A percentile compares a stretch with the other conserved stretches of the same genome.
Evolutionary conservation across 2,888 invertebrate genomes (phyloP).

Genomic region (Zygaena filipendulae): DNA sequence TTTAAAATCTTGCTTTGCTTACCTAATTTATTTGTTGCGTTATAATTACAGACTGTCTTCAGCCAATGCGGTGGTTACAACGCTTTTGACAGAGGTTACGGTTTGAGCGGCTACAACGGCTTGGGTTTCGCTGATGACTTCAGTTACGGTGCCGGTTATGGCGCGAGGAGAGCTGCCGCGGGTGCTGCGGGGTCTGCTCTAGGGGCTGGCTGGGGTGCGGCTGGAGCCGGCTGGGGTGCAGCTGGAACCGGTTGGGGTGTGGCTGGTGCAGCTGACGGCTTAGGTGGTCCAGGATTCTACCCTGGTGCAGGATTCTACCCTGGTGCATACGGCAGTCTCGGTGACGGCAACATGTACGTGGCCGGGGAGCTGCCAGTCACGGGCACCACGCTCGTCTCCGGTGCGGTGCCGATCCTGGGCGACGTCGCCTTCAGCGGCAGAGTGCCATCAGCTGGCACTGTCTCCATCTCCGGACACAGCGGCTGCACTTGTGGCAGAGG

Average conservation of each 20-base stretch:
- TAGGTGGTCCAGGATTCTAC: not conserved
- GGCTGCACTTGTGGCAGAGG: slow-evolving; percentile 24
- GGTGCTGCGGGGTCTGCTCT: slow-evolving; percentile 9
- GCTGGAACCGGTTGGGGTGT: no score
- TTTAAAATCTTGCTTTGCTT: no score
- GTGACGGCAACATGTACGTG: slow-evolving; percentile 13
- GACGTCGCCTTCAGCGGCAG: slow-evolving; percentile 29
- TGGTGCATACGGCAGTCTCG: slow-evolving; percentile 14
- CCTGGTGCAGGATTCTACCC: slow-evolving; percentile 1
- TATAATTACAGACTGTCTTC: slow-evolving; percentile 17
- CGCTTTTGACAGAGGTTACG: not conserved
- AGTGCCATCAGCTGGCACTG: slow-evolving; percentile 30
- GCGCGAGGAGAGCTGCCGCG: no score
- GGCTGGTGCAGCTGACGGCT: not conserved
- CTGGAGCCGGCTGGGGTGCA: slow-evolving; percentile 17
- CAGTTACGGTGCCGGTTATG: slow-evolving; percentile 19
- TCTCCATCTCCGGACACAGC: slow-evolving; percentile 30
- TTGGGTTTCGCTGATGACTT: slow-evolving; percentile 16
- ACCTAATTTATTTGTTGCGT: no score
- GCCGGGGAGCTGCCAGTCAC: slow-evolving; percentile 13
- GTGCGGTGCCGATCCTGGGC: slow-evolving; percentile 30
- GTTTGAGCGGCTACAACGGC: not conserved
- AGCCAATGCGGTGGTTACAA: slow-evolving; percentile 7
- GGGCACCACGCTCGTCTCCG: slow-evolving; percentile 23
- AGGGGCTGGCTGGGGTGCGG: slow-evolving; percentile 14